Conservation (phyloP, 2,888 invertebrate genomes). For the Drosophila rubida region DNA sequence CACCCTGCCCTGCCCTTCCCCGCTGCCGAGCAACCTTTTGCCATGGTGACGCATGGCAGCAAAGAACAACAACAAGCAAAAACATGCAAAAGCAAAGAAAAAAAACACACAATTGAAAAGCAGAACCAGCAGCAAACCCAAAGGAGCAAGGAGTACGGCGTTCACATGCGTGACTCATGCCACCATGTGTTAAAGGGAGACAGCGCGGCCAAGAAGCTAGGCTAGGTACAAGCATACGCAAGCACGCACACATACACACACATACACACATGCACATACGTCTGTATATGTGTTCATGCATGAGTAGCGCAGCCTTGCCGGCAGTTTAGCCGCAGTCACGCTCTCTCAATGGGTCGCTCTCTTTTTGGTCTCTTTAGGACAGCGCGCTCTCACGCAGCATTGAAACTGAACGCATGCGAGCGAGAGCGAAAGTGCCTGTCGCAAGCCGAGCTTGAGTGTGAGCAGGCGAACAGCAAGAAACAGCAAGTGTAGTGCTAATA, state of each 20-base stretch:
- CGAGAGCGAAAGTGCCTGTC: background rate
- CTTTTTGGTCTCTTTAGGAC: background rate
- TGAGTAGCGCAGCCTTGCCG: conserved; percentile 28
- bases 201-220: background rate
- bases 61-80: conserved; percentile 27
- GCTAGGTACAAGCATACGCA: conserved; percentile 6
- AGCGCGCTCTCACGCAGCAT: conserved; percentile 25
- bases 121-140: conserved; percentile 29
- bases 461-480: background rate
- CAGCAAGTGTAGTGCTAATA: background rate
- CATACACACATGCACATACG: conserved; percentile 2
- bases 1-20: background rate
- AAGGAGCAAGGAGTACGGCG: conserved; percentile 45
- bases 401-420: conserved; percentile 23
- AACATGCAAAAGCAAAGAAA: conserved; percentile 8
- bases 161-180: conserved; percentile 73
- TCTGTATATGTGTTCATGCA: background rate
- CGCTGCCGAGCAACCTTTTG: conserved; percentile 12
- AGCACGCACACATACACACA: conserved; percentile 1
- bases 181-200: conserved; percentile 13
- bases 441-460: conserved; percentile 6
- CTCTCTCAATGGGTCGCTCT: background rate
- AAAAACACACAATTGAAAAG: background rate
- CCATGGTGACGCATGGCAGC: conserved; percentile 59
- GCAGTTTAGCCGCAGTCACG: conserved; percentile 22